These are phyloP conservation scores for Lasioglossum villosulum DNA, from an alignment of 2,888 invertebrate genomes.

Conservation along the genomic window DNA sequence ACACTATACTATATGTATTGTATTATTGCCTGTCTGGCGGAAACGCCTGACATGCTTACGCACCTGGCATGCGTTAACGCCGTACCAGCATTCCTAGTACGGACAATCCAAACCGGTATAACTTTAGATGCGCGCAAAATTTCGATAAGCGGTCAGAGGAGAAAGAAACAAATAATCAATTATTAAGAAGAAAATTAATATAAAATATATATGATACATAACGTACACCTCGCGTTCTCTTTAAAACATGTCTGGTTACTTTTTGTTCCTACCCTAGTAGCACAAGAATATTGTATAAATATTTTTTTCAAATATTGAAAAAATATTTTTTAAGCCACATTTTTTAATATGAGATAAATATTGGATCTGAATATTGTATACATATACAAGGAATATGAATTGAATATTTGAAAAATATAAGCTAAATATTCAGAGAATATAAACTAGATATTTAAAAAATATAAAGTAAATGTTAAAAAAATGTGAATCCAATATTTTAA, in stretches of 20 bases:
- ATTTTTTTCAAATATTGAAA: too few relatives aligned
- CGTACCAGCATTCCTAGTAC: slow-evolving; percentile 5
- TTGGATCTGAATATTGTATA: too few relatives aligned
- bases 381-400: too few relatives aligned
- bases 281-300: too few relatives aligned
- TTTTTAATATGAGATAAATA: too few relatives aligned
- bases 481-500: too few relatives aligned
- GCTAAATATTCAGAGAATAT: too few relatives aligned
- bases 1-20: background rate
- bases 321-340: too few relatives aligned
- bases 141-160: background rate
- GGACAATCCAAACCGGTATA: slow-evolving; percentile 2
- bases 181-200: background rate
- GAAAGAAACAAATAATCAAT: background rate
- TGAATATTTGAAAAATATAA: too few relatives aligned
- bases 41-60: slow-evolving; percentile 9
- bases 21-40: slow-evolving; percentile 7
- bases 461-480: too few relatives aligned
- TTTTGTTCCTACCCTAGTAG: too few relatives aligned
- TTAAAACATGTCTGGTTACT: background rate
- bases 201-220: background rate
- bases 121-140: slow-evolving; percentile 1
- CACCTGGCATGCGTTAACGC: slow-evolving; percentile 12
- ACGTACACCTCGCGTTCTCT: background rate
- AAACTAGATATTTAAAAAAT: too few relatives aligned